Percentiles rank a stretch among this genome's conserved stretches.
phyloP scores from a whole-genome alignment of 2,888 invertebrate genomes.

The Drosophila quinaria region DNA sequence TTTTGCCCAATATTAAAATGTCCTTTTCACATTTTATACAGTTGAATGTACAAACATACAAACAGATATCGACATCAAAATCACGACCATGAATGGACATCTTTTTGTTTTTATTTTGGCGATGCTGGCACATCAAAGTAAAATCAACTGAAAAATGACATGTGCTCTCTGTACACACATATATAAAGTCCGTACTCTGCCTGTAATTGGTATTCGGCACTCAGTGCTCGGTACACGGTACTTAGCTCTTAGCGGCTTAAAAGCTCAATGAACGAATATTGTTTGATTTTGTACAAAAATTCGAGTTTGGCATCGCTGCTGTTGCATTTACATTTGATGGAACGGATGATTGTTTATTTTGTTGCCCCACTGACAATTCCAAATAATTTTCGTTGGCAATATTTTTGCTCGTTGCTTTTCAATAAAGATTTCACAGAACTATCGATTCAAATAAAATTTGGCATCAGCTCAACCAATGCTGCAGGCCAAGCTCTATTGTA shows the following conservation, averaged over 20 bases:
- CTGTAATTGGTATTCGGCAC: slow-evolving; percentile 4
- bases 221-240: slow-evolving; percentile 15
- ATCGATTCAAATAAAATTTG: slow-evolving; percentile 37
- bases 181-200: neutral
- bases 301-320: slow-evolving; percentile 22
- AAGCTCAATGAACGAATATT: slow-evolving; percentile 69
- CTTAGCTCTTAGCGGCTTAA: slow-evolving; percentile 66
- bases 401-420: slow-evolving; percentile 48
- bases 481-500: slow-evolving; percentile 4
- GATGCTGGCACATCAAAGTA: slow-evolving; percentile 48
- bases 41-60: neutral
- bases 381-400: slow-evolving; percentile 65
- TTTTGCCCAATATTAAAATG: slow-evolving; percentile 25
- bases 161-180: slow-evolving; percentile 18
- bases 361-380: slow-evolving; percentile 41
- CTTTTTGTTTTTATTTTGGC: slow-evolving; percentile 47
- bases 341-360: slow-evolving; percentile 14
- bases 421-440: slow-evolving; percentile 34
- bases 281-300: slow-evolving; percentile 65
- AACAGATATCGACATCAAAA: slow-evolving; percentile 14
- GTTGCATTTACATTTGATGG: slow-evolving; percentile 55
- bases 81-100: slow-evolving; percentile 23
- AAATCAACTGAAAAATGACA: slow-evolving; percentile 43
- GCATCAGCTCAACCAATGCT: slow-evolving; percentile 31
- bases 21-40: slow-evolving; percentile 6